phyloP scores from a whole-genome alignment of 2,797 vertebrate species.

The Linurgus olivaceus region DNA sequence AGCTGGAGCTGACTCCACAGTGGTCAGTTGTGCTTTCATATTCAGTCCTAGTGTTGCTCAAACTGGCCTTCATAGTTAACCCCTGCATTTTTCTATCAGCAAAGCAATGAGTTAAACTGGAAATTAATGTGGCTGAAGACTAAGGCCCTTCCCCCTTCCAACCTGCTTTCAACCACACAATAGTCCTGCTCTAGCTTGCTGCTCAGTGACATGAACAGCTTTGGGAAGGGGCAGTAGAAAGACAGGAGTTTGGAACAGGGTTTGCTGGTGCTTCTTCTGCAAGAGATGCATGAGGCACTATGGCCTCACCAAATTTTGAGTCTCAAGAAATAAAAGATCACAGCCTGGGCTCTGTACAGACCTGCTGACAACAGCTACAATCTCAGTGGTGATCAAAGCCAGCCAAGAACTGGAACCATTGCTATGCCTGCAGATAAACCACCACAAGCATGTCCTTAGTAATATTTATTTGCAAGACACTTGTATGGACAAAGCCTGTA shows the following conservation, averaged over 20 bases:
- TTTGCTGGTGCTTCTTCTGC: neutral
- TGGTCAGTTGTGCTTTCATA: neutral
- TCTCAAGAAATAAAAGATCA: neutral
- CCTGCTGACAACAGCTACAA: neutral
- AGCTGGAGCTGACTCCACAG: neutral
- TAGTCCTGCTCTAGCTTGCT: neutral
- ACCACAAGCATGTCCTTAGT: too few relatives aligned
- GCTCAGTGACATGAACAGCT: neutral
- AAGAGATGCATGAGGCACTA: neutral
- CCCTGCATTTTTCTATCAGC: neutral
- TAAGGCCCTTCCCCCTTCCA: neutral
- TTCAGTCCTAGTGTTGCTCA: neutral
- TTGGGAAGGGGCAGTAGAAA: neutral
- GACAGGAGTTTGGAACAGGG: neutral
- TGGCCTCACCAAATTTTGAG: neutral
- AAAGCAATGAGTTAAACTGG: neutral
- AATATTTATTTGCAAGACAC: neutral
- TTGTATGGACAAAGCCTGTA: neutral
- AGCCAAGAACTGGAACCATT: neutral
- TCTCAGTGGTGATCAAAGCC: neutral
- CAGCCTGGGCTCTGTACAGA: neutral
- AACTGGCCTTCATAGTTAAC: neutral
- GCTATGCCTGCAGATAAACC: neutral
- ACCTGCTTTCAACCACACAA: neutral
- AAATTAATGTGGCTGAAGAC: neutral